Conservation (phyloP, 1,140 invertebrate species). For the Saccostrea glomerata region DNA sequence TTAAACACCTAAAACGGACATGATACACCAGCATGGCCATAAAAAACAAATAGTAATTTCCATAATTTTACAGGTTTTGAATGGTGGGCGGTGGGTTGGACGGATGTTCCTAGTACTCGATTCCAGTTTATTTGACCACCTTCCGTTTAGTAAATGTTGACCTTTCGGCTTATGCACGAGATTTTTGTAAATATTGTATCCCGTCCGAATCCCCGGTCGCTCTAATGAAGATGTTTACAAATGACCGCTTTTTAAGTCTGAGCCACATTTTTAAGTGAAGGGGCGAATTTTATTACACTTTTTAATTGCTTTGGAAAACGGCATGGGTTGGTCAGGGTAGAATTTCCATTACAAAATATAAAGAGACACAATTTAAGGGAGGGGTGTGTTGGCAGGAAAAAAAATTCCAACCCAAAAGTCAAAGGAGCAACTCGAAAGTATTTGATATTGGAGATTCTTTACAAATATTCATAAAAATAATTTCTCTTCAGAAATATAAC, state of each 20-base stretch:
- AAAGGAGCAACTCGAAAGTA: background rate
- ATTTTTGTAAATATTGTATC: constrained; percentile 32
- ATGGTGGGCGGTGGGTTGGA: constrained; percentile 18
- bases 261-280: background rate
- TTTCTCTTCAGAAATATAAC: background rate
- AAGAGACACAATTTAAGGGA: background rate
- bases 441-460: constrained; percentile 30
- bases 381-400: background rate
- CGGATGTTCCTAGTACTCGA: constrained; percentile 5
- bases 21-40: constrained; percentile 20
- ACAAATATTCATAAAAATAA: constrained; percentile 8
- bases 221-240: constrained; percentile 23
- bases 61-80: constrained; percentile 29
- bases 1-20: constrained; percentile 24
- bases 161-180: constrained; percentile 22
- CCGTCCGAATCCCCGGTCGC: background rate
- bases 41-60: background rate
- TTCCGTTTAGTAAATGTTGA: constrained; percentile 24
- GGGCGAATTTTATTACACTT: constrained; percentile 10
- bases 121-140: constrained; percentile 14
- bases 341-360: background rate
- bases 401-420: background rate
- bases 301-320: constrained; percentile 11
- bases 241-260: constrained; percentile 9
- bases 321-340: background rate